Conservation (phyloP, 64 coral and sea anemone species). For the Actinia equina region DNA sequence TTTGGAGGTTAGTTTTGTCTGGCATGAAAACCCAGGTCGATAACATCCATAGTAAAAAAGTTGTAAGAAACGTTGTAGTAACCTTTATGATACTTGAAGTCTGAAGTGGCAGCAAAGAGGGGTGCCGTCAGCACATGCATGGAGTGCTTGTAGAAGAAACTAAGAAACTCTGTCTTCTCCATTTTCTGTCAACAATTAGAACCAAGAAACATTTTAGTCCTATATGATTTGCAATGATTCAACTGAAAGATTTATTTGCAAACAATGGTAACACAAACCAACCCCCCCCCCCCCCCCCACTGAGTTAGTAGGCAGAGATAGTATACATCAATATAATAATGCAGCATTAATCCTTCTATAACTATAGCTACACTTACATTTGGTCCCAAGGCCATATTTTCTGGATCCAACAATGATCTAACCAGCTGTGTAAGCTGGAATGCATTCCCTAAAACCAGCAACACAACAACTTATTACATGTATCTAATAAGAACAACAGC, state of each 20-base stretch:
- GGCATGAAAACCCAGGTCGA: too few species aligned
- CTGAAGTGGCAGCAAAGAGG: constrained; percentile 88
- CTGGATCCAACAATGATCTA: constrained; percentile 88
- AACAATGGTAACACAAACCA: constrained; percentile 59
- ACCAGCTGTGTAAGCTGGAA: constrained; percentile 88
- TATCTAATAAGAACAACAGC: too few species aligned
- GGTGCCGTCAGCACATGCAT: constrained; percentile 98
- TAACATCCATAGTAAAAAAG: too few species aligned
- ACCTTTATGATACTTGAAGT: constrained; percentile 81
- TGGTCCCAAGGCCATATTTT: constrained; percentile 98
- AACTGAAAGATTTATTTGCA: too few species aligned
- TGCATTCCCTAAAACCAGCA: constrained; percentile 66
- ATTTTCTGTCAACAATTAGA: constrained; percentile 69
- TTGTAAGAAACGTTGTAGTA: background rate
- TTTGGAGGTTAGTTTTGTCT: too few species aligned
- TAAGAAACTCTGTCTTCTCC: constrained; percentile 99
- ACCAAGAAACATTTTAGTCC: background rate
- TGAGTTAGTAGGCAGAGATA: background rate
- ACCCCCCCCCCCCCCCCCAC: too few species aligned
- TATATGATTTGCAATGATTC: too few species aligned
- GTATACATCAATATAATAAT: too few species aligned
- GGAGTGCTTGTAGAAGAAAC: constrained; percentile 99
- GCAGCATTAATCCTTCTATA: background rate
- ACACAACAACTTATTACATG: background rate
- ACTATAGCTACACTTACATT: constrained; percentile 62